Percentiles rank a stretch among this genome's conserved stretches.
Evolutionary conservation across 2,113 vertebrate genomes (phyloP).

Genomic region (Loxodonta africana): DNA sequence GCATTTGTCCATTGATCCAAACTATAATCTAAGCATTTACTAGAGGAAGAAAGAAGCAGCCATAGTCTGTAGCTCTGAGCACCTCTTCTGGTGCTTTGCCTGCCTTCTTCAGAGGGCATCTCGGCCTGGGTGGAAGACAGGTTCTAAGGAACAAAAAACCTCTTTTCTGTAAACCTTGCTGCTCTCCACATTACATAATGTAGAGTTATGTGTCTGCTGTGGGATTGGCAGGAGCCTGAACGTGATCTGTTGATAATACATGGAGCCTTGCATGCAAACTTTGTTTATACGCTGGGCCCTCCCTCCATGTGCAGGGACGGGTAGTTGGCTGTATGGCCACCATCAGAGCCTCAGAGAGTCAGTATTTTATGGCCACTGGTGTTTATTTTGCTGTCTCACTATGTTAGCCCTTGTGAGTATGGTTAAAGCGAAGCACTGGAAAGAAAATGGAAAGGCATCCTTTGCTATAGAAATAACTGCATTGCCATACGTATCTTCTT

Average conservation of each 20-base stretch:
- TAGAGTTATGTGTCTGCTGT: conserved; percentile 27
- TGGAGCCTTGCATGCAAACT: conserved; percentile 55
- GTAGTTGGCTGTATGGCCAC: neutral
- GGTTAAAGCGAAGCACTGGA: conserved; percentile 23
- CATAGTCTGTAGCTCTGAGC: neutral
- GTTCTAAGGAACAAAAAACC: neutral
- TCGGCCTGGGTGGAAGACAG: neutral
- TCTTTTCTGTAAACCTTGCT: conserved; percentile 24
- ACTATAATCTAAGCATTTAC: neutral
- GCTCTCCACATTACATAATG: neutral
- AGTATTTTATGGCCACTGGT: neutral
- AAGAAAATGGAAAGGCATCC: conserved; percentile 7
- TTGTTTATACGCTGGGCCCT: conserved; percentile 57
- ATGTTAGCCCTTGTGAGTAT: conserved; percentile 39
- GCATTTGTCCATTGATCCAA: neutral
- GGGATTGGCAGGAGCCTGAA: neutral
- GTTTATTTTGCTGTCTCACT: conserved; percentile 69
- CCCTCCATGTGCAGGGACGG: conserved; percentile 13
- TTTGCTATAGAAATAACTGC: neutral
- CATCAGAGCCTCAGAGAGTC: neutral
- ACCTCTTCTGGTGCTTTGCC: neutral
- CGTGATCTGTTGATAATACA: conserved; percentile 33
- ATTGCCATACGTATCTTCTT: neutral
- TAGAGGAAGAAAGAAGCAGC: neutral
- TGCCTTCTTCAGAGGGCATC: neutral